These are phyloP conservation scores for Scaptomyza montana DNA, from an alignment of 1,140 invertebrate genomes.

Conservation along the genomic window DNA sequence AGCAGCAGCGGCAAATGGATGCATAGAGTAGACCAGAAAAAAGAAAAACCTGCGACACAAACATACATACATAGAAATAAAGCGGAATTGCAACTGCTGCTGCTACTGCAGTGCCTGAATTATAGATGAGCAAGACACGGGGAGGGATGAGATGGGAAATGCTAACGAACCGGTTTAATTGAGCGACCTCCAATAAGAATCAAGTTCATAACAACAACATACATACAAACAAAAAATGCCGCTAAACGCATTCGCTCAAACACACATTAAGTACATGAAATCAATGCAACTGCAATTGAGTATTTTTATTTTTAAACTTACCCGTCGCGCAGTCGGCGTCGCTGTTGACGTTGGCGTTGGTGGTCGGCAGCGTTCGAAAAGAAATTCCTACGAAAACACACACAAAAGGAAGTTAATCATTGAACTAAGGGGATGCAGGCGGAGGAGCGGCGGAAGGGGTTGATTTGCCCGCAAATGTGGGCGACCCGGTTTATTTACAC, in stretches of 20 bases:
- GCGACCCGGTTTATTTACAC: slow-evolving; percentile 77
- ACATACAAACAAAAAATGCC: slow-evolving; percentile 20
- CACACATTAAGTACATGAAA: neutral
- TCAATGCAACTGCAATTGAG: neutral
- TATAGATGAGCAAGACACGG: slow-evolving; percentile 14
- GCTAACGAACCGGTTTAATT: slow-evolving; percentile 72
- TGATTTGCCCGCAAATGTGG: slow-evolving; percentile 33
- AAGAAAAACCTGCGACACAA: slow-evolving; percentile 36
- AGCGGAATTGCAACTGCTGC: slow-evolving; percentile 45
- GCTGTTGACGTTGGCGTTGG: slow-evolving; percentile 9
- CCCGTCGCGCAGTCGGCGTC: slow-evolving; percentile 15
- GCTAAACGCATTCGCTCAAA: slow-evolving; percentile 11
- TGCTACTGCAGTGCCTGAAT: slow-evolving; percentile 27
- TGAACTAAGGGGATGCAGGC: neutral
- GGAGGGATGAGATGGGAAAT: neutral
- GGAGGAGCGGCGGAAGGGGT: neutral
- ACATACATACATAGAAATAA: slow-evolving; percentile 22
- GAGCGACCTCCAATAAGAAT: slow-evolving; percentile 75
- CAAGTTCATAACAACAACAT: slow-evolving; percentile 61
- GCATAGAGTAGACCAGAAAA: slow-evolving; percentile 37
- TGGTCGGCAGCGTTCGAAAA: slow-evolving; percentile 9
- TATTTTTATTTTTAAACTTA: slow-evolving; percentile 7
- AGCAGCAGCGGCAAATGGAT: slow-evolving; percentile 31
- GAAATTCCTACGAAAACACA: slow-evolving; percentile 26
- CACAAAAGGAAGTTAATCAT: slow-evolving; percentile 39